Evolutionary conservation across 1,140 invertebrate genomes (phyloP).

Genomic region (Drosophila mojavensis): DNA sequence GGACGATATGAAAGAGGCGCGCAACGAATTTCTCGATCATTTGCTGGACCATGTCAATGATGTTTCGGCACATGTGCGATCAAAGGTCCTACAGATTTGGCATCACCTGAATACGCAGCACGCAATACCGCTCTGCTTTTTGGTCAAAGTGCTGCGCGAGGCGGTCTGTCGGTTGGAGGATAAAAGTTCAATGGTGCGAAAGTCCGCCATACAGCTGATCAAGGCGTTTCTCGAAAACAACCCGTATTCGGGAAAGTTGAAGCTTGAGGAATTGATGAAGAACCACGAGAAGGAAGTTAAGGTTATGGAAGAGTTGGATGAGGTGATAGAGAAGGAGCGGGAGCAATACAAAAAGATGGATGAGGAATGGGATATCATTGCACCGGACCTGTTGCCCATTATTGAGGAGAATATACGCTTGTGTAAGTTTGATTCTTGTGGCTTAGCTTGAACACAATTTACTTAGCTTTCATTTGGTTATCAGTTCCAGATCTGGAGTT

Average conservation of each 20-base stretch:
- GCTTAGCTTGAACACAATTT: not conserved
- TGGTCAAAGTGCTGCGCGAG: slow-evolving; percentile 87
- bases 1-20: slow-evolving; percentile 87
- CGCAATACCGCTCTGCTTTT: slow-evolving; percentile 89
- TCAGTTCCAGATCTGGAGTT: slow-evolving; percentile 57
- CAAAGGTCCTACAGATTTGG: slow-evolving; percentile 92
- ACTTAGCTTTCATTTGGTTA: not conserved
- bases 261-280: slow-evolving; percentile 86
- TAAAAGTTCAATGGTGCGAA: slow-evolving; percentile 90
- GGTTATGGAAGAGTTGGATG: slow-evolving; percentile 86
- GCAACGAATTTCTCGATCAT: slow-evolving; percentile 90
- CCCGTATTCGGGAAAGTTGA: slow-evolving; percentile 88
- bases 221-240: slow-evolving; percentile 91
- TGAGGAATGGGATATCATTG: slow-evolving; percentile 70
- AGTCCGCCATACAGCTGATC: slow-evolving; percentile 91
- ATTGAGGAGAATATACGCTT: slow-evolving; percentile 82
- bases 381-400: slow-evolving; percentile 83
- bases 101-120: slow-evolving; percentile 88
- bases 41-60: slow-evolving; percentile 93
- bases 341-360: slow-evolving; percentile 83
- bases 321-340: slow-evolving; percentile 84
- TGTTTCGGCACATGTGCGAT: slow-evolving; percentile 91
- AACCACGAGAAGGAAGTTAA: slow-evolving; percentile 86
- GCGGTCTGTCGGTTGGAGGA: slow-evolving; percentile 90
- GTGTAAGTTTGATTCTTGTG: slow-evolving; percentile 35